Evolutionary conservation across 2,888 invertebrate genomes (phyloP), one percentile per base, ranked within the genome.

Genomic region (Napeogenes inachia): DNA sequence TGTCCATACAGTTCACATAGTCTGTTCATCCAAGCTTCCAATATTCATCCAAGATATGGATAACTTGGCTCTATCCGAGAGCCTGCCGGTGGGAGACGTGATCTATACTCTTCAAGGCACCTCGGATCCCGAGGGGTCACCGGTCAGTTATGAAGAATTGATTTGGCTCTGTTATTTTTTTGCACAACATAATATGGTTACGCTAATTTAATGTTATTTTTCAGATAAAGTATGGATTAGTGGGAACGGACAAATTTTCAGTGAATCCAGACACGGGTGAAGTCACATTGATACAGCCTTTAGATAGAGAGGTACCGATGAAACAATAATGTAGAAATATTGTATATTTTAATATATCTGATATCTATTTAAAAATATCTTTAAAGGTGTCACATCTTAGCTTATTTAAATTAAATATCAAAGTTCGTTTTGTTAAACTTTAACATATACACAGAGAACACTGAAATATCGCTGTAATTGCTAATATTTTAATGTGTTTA

Each of bases 221-320:
- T 64, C 84, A 91, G 87, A 89, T 93, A 50, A 91, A 89, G 68
- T 94, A 92, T 79, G 94, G 94, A 58, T 91, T 96, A 63, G 92
- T 94, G 66, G 96, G 96, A 35, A 96, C 97, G 3, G 96, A 97
- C 81, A 93, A 94, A 76, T 94, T 97, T 73, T 90, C 92, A 66
- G 97, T 97, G 10, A 92, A 97, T 82, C 91, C 94, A 12, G 89
- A 90, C 54, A 94, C 95, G 2, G 97, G 97, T 10, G 94, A 94
- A 66, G 96, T 98, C 58, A 95, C 93, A 1, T 88, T 97, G 47
- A 93, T 93, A 13, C 94, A 94, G 77, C 94, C 95, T 0, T 88
- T 98, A 70, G 96, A 98, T 86, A 92, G 96, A 76, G 97, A 97
- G 92, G 95, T 95, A 76, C 73, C 71, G 65, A 45, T 21, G 56